These are phyloP conservation scores for Hemicordylus capensis DNA, from an alignment of 2,113 vertebrate genomes.

Conservation along the genomic window DNA sequence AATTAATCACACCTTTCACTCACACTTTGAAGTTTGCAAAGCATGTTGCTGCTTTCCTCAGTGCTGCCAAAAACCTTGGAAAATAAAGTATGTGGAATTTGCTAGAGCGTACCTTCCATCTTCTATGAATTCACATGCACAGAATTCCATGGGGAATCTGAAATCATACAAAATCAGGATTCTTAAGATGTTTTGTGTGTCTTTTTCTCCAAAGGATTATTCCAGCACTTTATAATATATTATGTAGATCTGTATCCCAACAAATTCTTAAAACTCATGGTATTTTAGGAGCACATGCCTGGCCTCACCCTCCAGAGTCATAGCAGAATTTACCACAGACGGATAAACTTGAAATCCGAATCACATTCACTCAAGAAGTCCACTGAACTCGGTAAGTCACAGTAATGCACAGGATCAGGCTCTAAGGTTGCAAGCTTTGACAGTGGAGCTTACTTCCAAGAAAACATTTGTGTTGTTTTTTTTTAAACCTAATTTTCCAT, in stretches of 20 bases:
- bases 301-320: background rate
- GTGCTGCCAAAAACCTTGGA: background rate
- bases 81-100: background rate
- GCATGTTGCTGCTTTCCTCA: background rate
- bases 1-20: conserved; percentile 61
- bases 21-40: conserved; percentile 43
- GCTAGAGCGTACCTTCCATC: background rate
- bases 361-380: too few relatives aligned
- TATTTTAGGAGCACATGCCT: background rate
- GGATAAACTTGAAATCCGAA: background rate
- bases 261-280: background rate
- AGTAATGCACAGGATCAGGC: too few relatives aligned
- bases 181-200: background rate
- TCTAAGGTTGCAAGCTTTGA: too few relatives aligned
- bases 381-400: too few relatives aligned
- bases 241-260: background rate
- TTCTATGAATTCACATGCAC: background rate
- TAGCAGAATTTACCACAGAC: background rate
- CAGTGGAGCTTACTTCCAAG: too few relatives aligned
- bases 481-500: too few relatives aligned
- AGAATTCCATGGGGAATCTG: background rate
- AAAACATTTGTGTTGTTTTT: too few relatives aligned
- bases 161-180: background rate
- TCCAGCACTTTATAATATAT: background rate
- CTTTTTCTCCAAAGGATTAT: background rate